Conservation (phyloP, 1,140 invertebrate species). For the Arion vulgaris region DNA sequence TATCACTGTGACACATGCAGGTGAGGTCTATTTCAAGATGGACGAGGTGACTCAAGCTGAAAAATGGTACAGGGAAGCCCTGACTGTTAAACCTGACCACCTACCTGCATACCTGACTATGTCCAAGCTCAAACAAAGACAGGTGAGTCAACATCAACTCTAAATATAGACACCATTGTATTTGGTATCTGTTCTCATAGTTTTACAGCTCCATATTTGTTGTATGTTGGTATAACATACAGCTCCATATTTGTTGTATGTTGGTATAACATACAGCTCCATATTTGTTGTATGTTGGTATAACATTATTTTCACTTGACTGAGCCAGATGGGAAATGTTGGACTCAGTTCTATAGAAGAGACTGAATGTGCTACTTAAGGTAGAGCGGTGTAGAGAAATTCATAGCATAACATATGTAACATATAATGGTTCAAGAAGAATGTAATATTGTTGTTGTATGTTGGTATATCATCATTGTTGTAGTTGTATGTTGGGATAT, state of each 20-base stretch:
- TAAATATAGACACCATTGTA: neutral
- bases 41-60: constrained; percentile 87
- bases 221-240: neutral
- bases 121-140: constrained; percentile 89
- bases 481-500: no score
- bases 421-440: no score
- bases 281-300: no score
- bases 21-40: constrained; percentile 87
- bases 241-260: neutral
- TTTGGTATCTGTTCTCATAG: neutral
- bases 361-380: no score
- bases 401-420: no score
- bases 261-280: no score
- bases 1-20: constrained; percentile 50
- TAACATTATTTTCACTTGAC: no score
- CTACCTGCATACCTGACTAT: constrained; percentile 91
- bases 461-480: no score
- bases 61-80: constrained; percentile 85
- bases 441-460: no score
- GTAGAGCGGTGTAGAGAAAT: no score
- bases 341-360: no score
- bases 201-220: neutral
- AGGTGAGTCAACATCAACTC: constrained; percentile 76
- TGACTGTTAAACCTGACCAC: constrained; percentile 87
- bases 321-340: no score